Evolutionary conservation across 2,113 vertebrate genomes (phyloP).

Genomic region (Picathartes gymnocephalus): DNA sequence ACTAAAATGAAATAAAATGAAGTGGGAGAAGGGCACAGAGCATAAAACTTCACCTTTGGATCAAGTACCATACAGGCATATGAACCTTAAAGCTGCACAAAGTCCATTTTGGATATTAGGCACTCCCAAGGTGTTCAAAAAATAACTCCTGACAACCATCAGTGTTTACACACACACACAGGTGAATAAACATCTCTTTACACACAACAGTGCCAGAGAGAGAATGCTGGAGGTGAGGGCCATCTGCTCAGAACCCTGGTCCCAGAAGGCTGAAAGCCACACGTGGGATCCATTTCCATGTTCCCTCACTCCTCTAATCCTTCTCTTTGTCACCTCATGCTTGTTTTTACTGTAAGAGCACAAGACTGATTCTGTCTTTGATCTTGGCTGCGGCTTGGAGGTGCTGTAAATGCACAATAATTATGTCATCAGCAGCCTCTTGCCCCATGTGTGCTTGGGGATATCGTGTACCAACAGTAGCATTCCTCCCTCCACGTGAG

Average conservation of each 20-base stretch:
- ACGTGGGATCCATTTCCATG: not conserved
- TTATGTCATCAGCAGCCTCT: constrained; percentile 14
- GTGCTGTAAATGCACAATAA: constrained; percentile 1
- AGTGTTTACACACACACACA: not conserved
- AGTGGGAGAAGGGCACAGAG: not conserved
- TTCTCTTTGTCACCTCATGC: not conserved
- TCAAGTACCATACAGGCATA: not conserved
- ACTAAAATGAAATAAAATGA: not conserved
- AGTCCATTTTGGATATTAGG: not conserved
- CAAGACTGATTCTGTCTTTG: not conserved
- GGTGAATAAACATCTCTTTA: not conserved
- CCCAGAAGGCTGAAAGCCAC: not conserved
- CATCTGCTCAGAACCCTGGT: not conserved
- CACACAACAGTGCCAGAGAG: not conserved
- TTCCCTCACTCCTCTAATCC: not conserved
- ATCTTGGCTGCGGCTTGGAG: constrained; percentile 5
- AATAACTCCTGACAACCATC: not conserved
- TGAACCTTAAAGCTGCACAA: not conserved
- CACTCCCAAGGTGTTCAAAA: not conserved
- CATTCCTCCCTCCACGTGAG: not conserved
- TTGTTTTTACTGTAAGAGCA: not conserved
- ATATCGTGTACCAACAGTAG: constrained; percentile 3
- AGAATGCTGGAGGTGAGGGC: not conserved
- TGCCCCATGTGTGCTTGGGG: not conserved
- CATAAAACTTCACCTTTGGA: not conserved